Percentiles rank a stretch among this genome's conserved stretches.
Conservation (phyloP, 2,113 vertebrate genomes). For the Alligator sinensis region DNA sequence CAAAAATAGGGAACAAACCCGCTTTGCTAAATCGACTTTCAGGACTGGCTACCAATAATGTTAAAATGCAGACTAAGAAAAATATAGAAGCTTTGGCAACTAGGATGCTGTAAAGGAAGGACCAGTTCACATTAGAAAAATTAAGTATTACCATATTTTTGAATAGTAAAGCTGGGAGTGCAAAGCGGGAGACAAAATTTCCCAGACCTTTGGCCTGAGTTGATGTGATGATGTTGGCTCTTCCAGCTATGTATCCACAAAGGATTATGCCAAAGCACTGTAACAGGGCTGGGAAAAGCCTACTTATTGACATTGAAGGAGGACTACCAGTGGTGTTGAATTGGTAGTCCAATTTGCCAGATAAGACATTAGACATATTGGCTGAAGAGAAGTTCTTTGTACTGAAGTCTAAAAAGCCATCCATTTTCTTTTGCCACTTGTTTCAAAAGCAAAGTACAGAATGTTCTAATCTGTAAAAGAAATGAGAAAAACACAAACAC, state of each 20-base stretch:
- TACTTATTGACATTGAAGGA: slow-evolving; percentile 92
- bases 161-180: slow-evolving; percentile 94
- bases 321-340: slow-evolving; percentile 63
- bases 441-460: slow-evolving; percentile 45
- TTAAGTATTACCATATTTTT: slow-evolving; percentile 98
- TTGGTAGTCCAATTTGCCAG: slow-evolving; percentile 54
- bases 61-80: slow-evolving; percentile 88
- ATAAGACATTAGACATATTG: slow-evolving; percentile 69
- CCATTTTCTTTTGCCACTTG: slow-evolving; percentile 74
- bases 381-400: slow-evolving; percentile 64
- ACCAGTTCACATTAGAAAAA: slow-evolving; percentile 94
- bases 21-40: slow-evolving; percentile 92
- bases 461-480: slow-evolving; percentile 70
- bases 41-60: slow-evolving; percentile 89
- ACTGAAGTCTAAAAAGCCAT: slow-evolving; percentile 63
- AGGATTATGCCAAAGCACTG: slow-evolving; percentile 98
- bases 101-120: slow-evolving; percentile 93
- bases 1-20: slow-evolving; percentile 97
- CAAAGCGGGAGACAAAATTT: slow-evolving; percentile 96
- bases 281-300: slow-evolving; percentile 93
- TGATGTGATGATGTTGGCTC: slow-evolving; percentile 90
- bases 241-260: slow-evolving; percentile 95
- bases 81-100: slow-evolving; percentile 95
- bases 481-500: slow-evolving; percentile 15
- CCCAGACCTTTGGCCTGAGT: slow-evolving; percentile 95